Conservation (phyloP, 2,113 vertebrate species). For the Xerus inauris region DNA sequence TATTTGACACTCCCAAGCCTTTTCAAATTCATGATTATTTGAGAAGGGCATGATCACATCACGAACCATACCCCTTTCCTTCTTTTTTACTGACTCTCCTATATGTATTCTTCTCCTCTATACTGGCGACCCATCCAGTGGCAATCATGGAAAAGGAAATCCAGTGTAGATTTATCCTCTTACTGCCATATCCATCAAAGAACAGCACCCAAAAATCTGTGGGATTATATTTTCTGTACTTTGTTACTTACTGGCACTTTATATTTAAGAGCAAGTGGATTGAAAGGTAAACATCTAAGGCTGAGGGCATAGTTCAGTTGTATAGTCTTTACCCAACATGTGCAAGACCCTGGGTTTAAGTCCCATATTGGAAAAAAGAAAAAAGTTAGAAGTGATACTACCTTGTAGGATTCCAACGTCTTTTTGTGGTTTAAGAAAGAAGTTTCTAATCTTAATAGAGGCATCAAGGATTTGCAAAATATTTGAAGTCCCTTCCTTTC, state of each 20-base stretch:
- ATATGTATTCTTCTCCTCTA: not conserved
- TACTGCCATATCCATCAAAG: not conserved
- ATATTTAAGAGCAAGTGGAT: not conserved
- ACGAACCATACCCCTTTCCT: not conserved
- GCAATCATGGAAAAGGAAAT: not conserved
- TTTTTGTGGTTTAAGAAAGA: slow-evolving; percentile 25
- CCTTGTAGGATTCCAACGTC: not conserved
- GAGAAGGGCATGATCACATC: not conserved
- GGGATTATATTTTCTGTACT: not conserved
- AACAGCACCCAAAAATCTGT: not conserved
- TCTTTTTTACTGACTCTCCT: not conserved
- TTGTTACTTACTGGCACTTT: not conserved
- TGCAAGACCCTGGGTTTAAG: too few relatives aligned
- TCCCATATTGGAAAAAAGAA: not conserved
- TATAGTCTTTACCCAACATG: too few relatives aligned
- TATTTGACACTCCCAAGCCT: not conserved
- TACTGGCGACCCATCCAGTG: too few relatives aligned
- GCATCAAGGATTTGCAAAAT: not conserved
- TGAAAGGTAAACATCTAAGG: too few relatives aligned
- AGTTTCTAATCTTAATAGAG: not conserved
- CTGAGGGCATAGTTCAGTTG: too few relatives aligned
- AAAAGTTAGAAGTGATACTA: not conserved
- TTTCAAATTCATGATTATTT: not conserved
- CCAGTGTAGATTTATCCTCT: not conserved
- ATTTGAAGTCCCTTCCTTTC: not conserved